Conservation (phyloP, 1,140 invertebrate genomes). For the Vanessa tameamea region DNA sequence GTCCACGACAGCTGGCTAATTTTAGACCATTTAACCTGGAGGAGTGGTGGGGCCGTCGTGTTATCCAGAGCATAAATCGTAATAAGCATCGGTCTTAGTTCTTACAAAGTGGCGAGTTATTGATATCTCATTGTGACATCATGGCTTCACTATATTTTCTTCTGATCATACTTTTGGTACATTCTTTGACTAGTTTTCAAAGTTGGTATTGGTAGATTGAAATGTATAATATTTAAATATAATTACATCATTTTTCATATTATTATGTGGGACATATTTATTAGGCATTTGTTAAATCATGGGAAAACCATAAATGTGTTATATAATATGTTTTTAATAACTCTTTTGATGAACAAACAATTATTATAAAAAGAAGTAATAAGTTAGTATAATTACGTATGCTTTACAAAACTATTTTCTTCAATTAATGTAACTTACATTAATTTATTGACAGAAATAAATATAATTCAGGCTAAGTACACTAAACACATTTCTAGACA, state of each 20-base stretch:
- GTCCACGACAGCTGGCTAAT: constrained; percentile 64
- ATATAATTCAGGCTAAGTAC: constrained; percentile 1
- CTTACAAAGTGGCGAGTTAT: constrained; percentile 29
- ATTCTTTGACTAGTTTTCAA: constrained; percentile 3
- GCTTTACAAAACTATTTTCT: too few species aligned
- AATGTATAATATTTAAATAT: neutral
- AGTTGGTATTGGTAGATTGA: neutral
- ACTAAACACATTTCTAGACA: neutral
- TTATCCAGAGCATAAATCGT: constrained; percentile 71
- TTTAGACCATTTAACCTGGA: constrained; percentile 77
- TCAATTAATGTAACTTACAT: neutral
- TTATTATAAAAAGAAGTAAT: too few species aligned
- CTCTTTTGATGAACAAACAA: too few species aligned
- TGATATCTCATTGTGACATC: constrained; percentile 44
- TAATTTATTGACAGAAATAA: neutral
- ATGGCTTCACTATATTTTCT: constrained; percentile 9
- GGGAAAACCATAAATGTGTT: neutral
- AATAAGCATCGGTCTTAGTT: constrained; percentile 78
- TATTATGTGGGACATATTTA: neutral
- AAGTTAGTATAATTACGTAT: too few species aligned
- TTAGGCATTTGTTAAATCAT: too few species aligned
- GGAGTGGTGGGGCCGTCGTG: constrained; percentile 70
- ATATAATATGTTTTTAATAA: neutral
- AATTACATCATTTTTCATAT: neutral
- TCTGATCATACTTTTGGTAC: constrained; percentile 17